phyloP scores from a whole-genome alignment of 92 coral and sea anemone species.

The Porites divaricata region DNA sequence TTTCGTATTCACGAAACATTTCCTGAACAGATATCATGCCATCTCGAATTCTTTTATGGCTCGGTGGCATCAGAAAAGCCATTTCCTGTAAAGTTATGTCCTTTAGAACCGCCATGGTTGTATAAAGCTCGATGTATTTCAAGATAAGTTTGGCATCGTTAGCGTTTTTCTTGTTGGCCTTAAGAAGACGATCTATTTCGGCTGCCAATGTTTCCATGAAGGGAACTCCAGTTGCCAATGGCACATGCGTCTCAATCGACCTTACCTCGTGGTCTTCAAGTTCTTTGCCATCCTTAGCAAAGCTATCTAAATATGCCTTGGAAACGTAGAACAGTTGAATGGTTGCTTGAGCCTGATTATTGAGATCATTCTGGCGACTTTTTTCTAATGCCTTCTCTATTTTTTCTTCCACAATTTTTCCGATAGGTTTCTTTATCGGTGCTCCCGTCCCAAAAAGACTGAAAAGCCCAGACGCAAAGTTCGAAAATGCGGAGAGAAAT shows the following conservation, averaged over 20 bases:
- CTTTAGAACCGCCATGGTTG: slow-evolving; percentile 9
- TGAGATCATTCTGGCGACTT: not conserved
- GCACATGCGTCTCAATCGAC: not conserved
- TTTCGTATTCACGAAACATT: not conserved
- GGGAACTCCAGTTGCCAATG: not conserved
- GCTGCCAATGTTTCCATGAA: slow-evolving; percentile 11
- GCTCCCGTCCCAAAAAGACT: too few relatives aligned
- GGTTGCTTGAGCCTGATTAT: not conserved
- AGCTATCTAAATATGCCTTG: slow-evolving; percentile 6
- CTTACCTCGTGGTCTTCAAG: not conserved
- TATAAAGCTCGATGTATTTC: slow-evolving; percentile 15
- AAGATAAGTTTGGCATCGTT: not conserved
- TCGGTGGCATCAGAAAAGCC: not conserved
- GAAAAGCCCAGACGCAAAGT: too few relatives aligned
- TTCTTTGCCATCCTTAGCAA: not conserved
- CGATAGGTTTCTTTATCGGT: not conserved
- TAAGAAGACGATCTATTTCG: not conserved
- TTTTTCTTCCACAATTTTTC: slow-evolving; percentile 13
- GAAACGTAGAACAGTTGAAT: not conserved
- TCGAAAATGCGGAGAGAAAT: too few relatives aligned
- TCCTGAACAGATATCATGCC: not conserved
- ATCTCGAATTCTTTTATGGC: not conserved
- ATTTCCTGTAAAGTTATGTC: slow-evolving; percentile 16
- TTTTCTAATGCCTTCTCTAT: slow-evolving; percentile 9
- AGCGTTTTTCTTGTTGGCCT: not conserved